phyloP scores from a whole-genome alignment of 64 coral and sea anemone species.

The Pachyseris speciosa region DNA sequence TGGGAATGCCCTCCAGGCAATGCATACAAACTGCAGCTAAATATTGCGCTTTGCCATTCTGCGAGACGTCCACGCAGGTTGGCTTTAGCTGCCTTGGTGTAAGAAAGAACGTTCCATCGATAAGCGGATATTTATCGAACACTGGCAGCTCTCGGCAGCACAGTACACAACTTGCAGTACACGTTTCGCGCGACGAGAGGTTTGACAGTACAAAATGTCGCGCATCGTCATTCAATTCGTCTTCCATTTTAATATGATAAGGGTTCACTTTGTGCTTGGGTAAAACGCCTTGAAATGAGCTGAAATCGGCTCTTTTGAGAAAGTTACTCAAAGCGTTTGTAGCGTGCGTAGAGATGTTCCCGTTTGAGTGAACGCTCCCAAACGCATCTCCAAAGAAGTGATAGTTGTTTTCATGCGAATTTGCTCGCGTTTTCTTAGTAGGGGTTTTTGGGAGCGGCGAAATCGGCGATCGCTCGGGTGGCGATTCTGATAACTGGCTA shows the following conservation, averaged over 20 bases:
- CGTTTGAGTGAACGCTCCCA: conserved; percentile 27
- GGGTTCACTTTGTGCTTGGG: conserved; percentile 98
- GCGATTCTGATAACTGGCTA: conserved; percentile 67
- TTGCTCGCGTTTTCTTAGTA: conserved; percentile 92
- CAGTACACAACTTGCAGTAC: conserved; percentile 84
- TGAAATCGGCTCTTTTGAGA: conserved; percentile 90
- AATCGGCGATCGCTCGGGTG: conserved; percentile 86
- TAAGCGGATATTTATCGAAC: conserved; percentile 97
- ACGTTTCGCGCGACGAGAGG: conserved; percentile 72
- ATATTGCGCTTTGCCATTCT: conserved; percentile 85
- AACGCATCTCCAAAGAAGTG: conserved; percentile 75
- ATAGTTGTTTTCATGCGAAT: conserved; percentile 49
- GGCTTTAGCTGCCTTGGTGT: conserved; percentile 82
- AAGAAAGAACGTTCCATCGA: conserved; percentile 97
- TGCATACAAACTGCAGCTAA: conserved; percentile 93
- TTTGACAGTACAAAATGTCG: conserved; percentile 89
- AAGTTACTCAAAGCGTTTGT: conserved; percentile 72
- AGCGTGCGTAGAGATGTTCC: neutral
- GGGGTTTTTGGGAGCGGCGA: conserved; percentile 83
- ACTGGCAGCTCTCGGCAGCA: conserved; percentile 89
- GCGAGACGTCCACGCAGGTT: conserved; percentile 83
- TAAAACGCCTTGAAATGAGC: conserved; percentile 88
- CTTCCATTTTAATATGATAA: conserved; percentile 99
- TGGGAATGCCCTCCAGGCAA: conserved; percentile 93
- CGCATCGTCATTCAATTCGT: conserved; percentile 90